These are phyloP conservation scores for Cygnus buccinator DNA, from an alignment of 2,113 vertebrate genomes.

Conservation along the genomic window DNA sequence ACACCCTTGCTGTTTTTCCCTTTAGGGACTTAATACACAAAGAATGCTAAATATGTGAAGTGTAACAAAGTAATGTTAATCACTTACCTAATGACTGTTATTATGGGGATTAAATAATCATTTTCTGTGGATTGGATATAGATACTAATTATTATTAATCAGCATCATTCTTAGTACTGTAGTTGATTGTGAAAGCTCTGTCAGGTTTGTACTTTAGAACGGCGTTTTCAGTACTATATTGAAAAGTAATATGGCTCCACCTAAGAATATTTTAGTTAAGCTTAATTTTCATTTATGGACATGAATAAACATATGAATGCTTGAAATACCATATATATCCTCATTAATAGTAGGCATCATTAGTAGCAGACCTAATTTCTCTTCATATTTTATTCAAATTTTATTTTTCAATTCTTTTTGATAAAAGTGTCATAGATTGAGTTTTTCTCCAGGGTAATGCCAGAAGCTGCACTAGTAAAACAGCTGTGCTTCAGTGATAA, in stretches of 20 bases:
- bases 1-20: background rate
- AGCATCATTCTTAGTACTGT: background rate
- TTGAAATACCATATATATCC: background rate
- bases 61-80: background rate
- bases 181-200: background rate
- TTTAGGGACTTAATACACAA: background rate
- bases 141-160: conserved; percentile 21
- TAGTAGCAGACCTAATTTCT: background rate
- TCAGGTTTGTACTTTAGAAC: background rate
- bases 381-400: background rate
- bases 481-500: background rate
- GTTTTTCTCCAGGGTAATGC: background rate
- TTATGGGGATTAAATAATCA: background rate
- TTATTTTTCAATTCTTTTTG: background rate
- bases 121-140: background rate
- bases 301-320: background rate
- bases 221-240: background rate
- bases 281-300: background rate
- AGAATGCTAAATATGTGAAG: background rate
- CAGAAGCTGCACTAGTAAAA: background rate
- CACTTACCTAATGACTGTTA: background rate
- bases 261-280: background rate
- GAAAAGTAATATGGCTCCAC: background rate
- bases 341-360: background rate
- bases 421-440: background rate